Conservation (phyloP, 2,888 invertebrate species). For the Autographa gamma region DNA sequence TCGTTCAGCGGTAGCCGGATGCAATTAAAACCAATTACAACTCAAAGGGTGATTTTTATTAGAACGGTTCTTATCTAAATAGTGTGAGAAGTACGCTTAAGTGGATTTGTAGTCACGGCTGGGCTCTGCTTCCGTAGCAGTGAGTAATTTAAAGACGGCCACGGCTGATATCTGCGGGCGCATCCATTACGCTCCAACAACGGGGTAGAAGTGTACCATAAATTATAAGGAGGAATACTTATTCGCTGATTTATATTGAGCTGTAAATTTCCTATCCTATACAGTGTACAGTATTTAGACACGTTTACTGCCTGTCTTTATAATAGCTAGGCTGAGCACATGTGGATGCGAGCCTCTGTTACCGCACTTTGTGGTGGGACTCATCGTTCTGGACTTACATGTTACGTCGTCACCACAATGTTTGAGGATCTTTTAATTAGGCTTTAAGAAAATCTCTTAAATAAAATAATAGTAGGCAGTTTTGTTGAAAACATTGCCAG, state of each 20-base stretch:
- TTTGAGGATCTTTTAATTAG: conserved; percentile 42
- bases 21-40: conserved; percentile 83
- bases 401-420: conserved; percentile 34
- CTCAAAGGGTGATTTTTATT: conserved; percentile 78
- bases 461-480: no score
- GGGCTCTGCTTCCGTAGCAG: conserved; percentile 80
- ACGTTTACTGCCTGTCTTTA: conserved; percentile 46
- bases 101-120: conserved; percentile 82
- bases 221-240: conserved; percentile 84
- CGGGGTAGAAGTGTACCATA: conserved; percentile 80
- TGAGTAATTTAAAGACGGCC: conserved; percentile 86
- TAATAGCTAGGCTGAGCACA: conserved; percentile 44
- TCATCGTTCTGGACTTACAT: conserved; percentile 39
- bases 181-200: conserved; percentile 85
- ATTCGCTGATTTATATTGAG: conserved; percentile 83
- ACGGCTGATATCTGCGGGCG: conserved; percentile 83
- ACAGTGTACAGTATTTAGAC: conserved; percentile 63
- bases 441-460: not conserved
- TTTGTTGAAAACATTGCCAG: not conserved
- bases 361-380: conserved; percentile 36
- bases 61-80: conserved; percentile 77
- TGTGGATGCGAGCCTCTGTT: conserved; percentile 39
- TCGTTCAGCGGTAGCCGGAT: conserved; percentile 52
- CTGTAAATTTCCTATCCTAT: conserved; percentile 76
- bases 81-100: conserved; percentile 82